Conservation (phyloP, 2,888 invertebrate species). For the Drosophila colorata region DNA sequence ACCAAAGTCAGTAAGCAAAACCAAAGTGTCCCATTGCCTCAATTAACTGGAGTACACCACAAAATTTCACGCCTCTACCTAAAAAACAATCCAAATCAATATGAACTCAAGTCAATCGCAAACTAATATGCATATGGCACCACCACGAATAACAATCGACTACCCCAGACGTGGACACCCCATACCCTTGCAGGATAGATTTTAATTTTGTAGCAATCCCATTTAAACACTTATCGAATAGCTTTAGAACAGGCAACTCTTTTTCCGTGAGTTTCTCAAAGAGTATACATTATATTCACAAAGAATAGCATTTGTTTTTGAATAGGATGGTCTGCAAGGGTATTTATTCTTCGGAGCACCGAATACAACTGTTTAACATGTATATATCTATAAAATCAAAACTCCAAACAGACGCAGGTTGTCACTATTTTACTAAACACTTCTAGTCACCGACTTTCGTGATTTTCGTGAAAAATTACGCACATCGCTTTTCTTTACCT, state of each 20-base stretch:
- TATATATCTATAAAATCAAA: background rate
- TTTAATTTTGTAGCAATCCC: background rate
- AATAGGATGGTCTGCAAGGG: background rate
- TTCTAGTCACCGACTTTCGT: too few species aligned
- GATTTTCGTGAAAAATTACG: too few species aligned
- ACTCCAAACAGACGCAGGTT: too few species aligned
- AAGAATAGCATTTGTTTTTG: background rate
- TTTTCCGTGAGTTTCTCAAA: background rate
- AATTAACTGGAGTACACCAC: conserved; percentile 75
- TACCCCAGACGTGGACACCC: conserved; percentile 1
- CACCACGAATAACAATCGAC: conserved; percentile 8
- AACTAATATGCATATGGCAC: conserved; percentile 18
- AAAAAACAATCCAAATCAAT: conserved; percentile 45
- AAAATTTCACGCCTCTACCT: conserved; percentile 71
- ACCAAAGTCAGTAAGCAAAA: conserved; percentile 99
- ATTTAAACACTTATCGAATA: background rate
- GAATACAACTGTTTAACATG: background rate
- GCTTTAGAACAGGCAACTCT: background rate
- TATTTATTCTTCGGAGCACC: background rate
- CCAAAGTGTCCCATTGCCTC: conserved; percentile 78
- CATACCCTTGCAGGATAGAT: background rate
- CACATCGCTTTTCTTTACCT: too few species aligned
- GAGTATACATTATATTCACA: background rate
- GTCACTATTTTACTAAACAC: too few species aligned
- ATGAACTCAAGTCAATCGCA: conserved; percentile 45